Evolutionary conservation across 2,888 invertebrate genomes (phyloP), one percentile per base, ranked within the genome.

Genomic region (Cephus nigrinus): DNA sequence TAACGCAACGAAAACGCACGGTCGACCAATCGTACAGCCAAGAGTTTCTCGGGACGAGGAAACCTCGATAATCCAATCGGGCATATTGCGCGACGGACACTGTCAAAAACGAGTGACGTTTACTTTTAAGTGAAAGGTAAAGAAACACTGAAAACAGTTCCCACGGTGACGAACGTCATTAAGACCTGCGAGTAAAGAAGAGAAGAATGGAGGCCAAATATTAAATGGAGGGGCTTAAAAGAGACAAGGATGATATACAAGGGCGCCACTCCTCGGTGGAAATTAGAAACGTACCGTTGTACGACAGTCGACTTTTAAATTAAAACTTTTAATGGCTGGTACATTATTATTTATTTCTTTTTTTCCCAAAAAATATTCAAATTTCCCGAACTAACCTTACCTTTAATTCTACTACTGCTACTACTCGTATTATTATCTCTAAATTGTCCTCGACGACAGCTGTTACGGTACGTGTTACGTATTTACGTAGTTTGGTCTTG

Each of bases 1-100:
- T 35, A 35, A 80, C 79, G 76, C 77, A 77, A 77, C 75, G 74
- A 75, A 69, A 40, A 74, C 79, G 75, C 79, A 69, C 74, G 15
- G 23, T 55, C 55, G 23, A 9, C 55, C 55, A 9, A 23, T 55
- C 55, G 55, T 23, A 23, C 2, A 5, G 9, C 55, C 55, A 23
- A 9, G 55, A 55, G 23, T 55, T 55, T 55, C 55, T 23, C 23
- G 23, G 23, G 1, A 23, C 23, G 55, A 23, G 23, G 55, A 55
- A 55, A 55, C 9, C 23, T 55, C 9, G 5, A 55, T 23, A 23
- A 55, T 55, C 9, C 23, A 2, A 55, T 55, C 55, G 9, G 55
- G 3, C 23, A 55, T 55, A 9, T 9, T 23, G 23, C 5, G 55
- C 55, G 23, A 55, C 55, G 23, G 5, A 23, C 55, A 35, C 30